phyloP scores from a whole-genome alignment of 2,797 vertebrate species.

The Diglossa cyanea region DNA sequence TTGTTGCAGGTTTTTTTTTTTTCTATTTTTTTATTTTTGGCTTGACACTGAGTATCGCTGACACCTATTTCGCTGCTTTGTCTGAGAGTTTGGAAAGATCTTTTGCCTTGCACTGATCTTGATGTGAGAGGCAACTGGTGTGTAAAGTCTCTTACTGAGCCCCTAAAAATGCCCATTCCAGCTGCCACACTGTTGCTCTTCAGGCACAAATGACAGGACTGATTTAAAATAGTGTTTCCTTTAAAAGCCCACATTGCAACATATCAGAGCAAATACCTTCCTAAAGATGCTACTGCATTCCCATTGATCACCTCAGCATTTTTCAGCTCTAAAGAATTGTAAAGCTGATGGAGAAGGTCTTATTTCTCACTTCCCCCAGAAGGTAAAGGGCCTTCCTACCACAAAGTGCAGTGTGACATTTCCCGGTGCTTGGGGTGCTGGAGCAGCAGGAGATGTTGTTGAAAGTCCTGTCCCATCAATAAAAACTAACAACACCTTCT shows the following conservation, averaged over 20 bases:
- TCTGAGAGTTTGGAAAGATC: not conserved
- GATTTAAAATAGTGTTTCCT: not conserved
- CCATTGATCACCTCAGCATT: not conserved
- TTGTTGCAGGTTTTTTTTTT: not conserved
- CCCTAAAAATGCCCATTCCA: not conserved
- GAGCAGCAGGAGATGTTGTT: not conserved
- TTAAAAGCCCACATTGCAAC: not conserved
- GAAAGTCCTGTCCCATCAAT: not conserved
- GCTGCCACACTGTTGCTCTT: not conserved
- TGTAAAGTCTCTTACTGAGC: not conserved
- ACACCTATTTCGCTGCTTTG: not conserved
- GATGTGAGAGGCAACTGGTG: not conserved
- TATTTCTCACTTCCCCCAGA: not conserved
- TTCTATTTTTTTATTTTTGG: not conserved
- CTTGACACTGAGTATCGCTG: not conserved
- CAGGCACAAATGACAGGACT: not conserved
- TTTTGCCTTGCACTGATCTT: not conserved
- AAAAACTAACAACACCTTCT: rapidly evolving
- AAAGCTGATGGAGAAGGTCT: not conserved
- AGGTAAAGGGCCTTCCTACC: not conserved
- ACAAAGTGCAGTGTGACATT: not conserved
- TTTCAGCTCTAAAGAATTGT: not conserved
- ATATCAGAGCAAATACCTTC: not conserved
- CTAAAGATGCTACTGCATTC: not conserved
- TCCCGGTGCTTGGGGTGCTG: not conserved